Evolutionary conservation across 2,888 invertebrate species (phyloP).

Genomic region (Halictus ligatus): DNA sequence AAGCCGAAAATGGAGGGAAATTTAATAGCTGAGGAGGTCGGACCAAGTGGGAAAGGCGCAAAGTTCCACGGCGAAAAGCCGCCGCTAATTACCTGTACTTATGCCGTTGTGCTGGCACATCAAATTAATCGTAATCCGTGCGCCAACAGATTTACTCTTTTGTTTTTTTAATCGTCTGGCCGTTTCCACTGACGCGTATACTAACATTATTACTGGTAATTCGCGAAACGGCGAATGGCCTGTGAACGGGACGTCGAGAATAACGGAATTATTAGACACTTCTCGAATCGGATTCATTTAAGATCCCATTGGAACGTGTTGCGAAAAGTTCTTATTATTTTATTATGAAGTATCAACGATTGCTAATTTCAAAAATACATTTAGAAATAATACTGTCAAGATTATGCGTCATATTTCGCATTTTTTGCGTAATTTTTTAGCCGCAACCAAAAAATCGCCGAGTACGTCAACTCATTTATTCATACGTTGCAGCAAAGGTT

Average conservation of each 20-base stretch:
- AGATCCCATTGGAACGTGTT: too few species aligned
- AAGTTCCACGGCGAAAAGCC: conserved; percentile 29
- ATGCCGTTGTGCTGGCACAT: conserved; percentile 44
- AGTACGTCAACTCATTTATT: too few species aligned
- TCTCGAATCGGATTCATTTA: not conserved
- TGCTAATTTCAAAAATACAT: too few species aligned
- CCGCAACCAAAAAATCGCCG: too few species aligned
- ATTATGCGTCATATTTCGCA: too few species aligned
- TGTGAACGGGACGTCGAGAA: not conserved
- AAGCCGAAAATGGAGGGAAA: conserved; percentile 43
- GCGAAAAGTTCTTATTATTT: too few species aligned
- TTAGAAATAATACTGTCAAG: too few species aligned
- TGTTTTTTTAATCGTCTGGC: too few species aligned
- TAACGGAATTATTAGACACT: not conserved
- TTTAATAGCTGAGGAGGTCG: conserved; percentile 34
- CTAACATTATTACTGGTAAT: not conserved
- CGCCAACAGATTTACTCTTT: conserved; percentile 39
- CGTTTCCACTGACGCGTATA: not conserved
- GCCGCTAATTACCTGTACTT: conserved; percentile 63
- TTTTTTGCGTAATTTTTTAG: too few species aligned
- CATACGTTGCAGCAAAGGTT: too few species aligned
- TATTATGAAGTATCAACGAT: too few species aligned
- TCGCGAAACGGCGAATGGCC: not conserved
- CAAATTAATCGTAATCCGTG: conserved; percentile 60
- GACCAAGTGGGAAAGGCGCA: conserved; percentile 1